Conservation (phyloP, 1,140 invertebrate genomes). For the Microplitis mediator region DNA sequence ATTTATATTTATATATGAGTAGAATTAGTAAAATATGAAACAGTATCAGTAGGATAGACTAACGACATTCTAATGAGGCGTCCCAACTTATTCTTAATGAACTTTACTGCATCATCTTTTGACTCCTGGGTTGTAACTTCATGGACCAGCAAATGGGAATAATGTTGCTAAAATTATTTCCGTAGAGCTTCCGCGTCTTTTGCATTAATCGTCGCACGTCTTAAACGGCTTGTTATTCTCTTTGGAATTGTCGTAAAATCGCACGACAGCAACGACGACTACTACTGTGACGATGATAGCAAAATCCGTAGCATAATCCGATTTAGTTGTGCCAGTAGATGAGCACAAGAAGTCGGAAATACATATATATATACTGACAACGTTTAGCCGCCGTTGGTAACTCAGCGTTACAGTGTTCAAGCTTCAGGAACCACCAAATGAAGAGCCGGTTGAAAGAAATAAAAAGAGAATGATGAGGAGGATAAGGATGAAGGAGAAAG, state of each 20-base stretch:
- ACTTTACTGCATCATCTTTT: conserved; percentile 35
- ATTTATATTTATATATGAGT: not conserved
- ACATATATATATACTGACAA: no score
- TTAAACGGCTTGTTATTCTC: not conserved
- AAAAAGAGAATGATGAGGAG: not conserved
- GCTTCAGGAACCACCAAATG: conserved; percentile 5
- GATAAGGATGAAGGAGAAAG: no score
- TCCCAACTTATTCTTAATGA: conserved; percentile 54
- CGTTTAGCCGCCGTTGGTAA: not conserved
- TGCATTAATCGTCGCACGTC: conserved; percentile 5
- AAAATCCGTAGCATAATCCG: not conserved
- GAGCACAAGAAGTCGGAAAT: not conserved
- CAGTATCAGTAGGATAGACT: conserved; percentile 33
- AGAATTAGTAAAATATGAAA: conserved; percentile 3
- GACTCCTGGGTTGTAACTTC: not conserved
- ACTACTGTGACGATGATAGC: not conserved
- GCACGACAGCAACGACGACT: not conserved
- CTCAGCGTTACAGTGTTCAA: not conserved
- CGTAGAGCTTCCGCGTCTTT: not conserved
- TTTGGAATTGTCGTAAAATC: not conserved
- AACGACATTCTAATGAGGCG: conserved; percentile 61
- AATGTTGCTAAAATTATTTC: conserved; percentile 14
- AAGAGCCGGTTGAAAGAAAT: not conserved
- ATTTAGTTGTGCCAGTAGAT: not conserved
- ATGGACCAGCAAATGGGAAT: conserved; percentile 3